Conservation (phyloP, 2,888 invertebrate species). For the Lochmaea crataegi region DNA sequence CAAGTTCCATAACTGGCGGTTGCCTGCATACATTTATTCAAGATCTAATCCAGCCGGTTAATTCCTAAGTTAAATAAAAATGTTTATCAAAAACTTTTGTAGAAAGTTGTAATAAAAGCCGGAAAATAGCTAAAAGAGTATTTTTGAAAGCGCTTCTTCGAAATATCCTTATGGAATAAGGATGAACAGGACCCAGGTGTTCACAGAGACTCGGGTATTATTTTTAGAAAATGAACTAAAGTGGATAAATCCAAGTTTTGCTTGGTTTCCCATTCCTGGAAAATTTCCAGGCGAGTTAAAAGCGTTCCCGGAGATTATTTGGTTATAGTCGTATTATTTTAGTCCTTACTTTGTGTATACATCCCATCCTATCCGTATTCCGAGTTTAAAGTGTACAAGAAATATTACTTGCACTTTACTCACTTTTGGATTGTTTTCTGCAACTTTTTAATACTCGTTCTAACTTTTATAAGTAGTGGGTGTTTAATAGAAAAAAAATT, state of each 20-base stretch:
- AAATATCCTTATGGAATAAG: constrained; percentile 22
- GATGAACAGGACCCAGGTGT: constrained; percentile 58
- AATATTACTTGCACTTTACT: constrained; percentile 31
- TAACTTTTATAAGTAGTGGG: not conserved
- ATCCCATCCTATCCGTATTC: constrained; percentile 22
- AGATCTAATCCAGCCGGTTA: not conserved
- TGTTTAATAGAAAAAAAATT: not conserved
- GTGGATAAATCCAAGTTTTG: constrained; percentile 60
- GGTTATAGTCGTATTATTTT: constrained; percentile 44
- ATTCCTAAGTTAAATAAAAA: constrained; percentile 12
- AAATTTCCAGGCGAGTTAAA: constrained; percentile 51
- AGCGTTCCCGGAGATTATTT: constrained; percentile 51
- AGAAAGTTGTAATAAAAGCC: constrained; percentile 20
- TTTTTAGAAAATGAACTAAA: constrained; percentile 63
- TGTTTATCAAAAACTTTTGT: constrained; percentile 14
- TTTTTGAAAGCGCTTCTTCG: constrained; percentile 18
- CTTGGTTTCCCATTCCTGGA: constrained; percentile 51
- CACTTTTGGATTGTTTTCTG: constrained; percentile 18
- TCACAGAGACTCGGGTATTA: constrained; percentile 59
- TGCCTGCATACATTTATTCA: not conserved
- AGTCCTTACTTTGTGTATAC: constrained; percentile 34
- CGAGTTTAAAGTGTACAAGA: constrained; percentile 33
- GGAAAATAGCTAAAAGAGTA: constrained; percentile 20
- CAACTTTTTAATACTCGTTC: constrained; percentile 5
- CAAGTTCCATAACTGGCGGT: not conserved